Evolutionary conservation across 92 coral and sea anemone genomes (phyloP).

Genomic region (Epizoanthus stellaris): DNA sequence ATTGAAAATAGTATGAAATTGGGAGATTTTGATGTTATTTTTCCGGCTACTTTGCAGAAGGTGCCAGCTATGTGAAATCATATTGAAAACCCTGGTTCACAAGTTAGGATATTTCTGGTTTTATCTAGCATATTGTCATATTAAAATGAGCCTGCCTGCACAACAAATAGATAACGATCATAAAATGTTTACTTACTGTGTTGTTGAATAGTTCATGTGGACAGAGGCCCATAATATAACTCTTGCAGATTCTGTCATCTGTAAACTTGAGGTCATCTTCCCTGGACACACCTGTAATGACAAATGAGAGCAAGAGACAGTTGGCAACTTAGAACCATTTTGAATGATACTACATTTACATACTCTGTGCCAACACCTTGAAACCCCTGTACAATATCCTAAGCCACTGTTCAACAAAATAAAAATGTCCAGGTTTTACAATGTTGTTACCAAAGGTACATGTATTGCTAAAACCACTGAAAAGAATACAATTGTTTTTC

Average conservation of each 20-base stretch:
- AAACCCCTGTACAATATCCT: not conserved
- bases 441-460: not conserved
- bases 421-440: not conserved
- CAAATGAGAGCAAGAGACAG: slow-evolving; percentile 1
- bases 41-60: too few species aligned
- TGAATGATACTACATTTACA: not conserved
- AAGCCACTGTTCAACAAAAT: not conserved
- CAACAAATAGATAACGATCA: not conserved
- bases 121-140: too few species aligned
- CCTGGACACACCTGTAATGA: slow-evolving; percentile 78
- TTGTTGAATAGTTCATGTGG: slow-evolving; percentile 98
- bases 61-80: too few species aligned
- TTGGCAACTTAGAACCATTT: not conserved
- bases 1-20: too few species aligned
- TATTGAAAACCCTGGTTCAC: too few species aligned
- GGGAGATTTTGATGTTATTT: too few species aligned
- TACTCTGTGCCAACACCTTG: not conserved
- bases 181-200: slow-evolving; percentile 73
- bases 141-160: too few species aligned
- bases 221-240: slow-evolving; percentile 97
- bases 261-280: slow-evolving; percentile 89
- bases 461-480: too few species aligned
- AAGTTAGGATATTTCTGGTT: too few species aligned
- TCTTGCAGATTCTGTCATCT: slow-evolving; percentile 95
- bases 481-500: too few species aligned